These are phyloP conservation scores for Heteronetta atricapilla DNA, from an alignment of 2,113 vertebrate species.

Conservation along the genomic window DNA sequence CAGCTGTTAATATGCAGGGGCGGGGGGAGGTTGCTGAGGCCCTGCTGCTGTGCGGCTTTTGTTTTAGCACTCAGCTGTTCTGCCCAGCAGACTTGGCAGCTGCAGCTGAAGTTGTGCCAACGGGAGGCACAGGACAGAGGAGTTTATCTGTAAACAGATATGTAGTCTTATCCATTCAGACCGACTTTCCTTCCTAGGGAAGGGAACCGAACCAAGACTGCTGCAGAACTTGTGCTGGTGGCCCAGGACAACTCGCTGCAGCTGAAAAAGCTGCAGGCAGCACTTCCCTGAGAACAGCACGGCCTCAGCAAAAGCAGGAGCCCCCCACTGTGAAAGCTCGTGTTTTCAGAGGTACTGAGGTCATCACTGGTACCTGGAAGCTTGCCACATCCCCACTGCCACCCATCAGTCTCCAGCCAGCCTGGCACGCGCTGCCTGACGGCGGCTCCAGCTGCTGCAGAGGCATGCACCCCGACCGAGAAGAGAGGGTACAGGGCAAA, in stretches of 20 bases:
- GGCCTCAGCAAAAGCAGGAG: constrained; percentile 3
- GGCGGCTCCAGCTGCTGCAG: constrained; percentile 7
- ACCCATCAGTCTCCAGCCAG: background rate
- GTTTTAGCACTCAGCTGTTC: constrained; percentile 33
- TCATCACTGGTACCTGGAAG: background rate
- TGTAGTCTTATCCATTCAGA: background rate
- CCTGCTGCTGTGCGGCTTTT: background rate
- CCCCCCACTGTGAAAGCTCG: background rate
- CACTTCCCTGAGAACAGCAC: background rate
- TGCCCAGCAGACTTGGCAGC: constrained; percentile 27
- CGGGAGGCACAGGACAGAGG: background rate
- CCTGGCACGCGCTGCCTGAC: background rate
- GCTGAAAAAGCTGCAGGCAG: background rate
- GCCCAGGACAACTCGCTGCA: background rate
- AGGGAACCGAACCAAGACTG: background rate
- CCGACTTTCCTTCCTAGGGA: background rate
- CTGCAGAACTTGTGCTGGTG: background rate
- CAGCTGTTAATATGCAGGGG: background rate
- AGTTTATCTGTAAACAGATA: background rate
- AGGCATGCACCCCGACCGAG: constrained; percentile 24
- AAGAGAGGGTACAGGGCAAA: background rate
- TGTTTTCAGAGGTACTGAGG: background rate
- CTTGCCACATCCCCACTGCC: background rate
- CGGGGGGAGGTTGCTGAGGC: background rate
- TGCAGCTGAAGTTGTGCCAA: constrained; percentile 24